Conservation (phyloP, 2,888 invertebrate genomes). For the Ypsolopha sequella region DNA sequence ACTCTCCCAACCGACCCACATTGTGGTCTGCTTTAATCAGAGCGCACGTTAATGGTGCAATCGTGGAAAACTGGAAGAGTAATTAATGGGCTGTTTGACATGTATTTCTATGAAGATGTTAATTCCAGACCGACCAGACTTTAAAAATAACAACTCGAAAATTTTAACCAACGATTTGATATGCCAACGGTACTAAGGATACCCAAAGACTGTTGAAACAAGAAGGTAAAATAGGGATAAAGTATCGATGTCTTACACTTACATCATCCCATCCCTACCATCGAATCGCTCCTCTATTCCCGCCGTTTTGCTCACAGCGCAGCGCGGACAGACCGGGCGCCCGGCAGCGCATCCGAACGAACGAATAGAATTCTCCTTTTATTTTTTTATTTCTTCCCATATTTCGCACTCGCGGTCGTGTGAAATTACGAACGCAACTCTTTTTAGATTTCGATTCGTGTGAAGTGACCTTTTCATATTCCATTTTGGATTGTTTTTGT, state of each 20-base stretch:
- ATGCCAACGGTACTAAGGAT: too few species aligned
- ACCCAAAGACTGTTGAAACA: too few species aligned
- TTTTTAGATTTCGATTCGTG: background rate
- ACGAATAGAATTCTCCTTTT: constrained; percentile 36
- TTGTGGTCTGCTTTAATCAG: too few species aligned
- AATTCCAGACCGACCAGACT: too few species aligned
- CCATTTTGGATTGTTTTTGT: constrained; percentile 1
- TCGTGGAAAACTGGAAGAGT: too few species aligned
- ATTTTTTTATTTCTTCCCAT: constrained; percentile 10
- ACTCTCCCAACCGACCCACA: too few species aligned
- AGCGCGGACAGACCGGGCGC: constrained; percentile 52
- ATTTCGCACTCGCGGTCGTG: constrained; percentile 41
- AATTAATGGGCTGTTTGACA: too few species aligned
- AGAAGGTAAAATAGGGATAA: background rate
- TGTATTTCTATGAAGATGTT: too few species aligned
- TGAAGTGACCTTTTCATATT: background rate
- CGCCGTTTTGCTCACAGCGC: constrained; percentile 27
- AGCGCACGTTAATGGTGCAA: too few species aligned
- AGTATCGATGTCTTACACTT: background rate
- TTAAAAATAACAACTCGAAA: too few species aligned
- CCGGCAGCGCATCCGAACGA: constrained; percentile 64
- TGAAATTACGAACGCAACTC: constrained; percentile 22
- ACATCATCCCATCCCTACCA: background rate
- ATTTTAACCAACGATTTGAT: too few species aligned
- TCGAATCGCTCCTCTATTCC: constrained; percentile 5